These are phyloP conservation scores for Psilopsiagon aymara DNA, from an alignment of 2,113 vertebrate genomes.

Conservation along the genomic window DNA sequence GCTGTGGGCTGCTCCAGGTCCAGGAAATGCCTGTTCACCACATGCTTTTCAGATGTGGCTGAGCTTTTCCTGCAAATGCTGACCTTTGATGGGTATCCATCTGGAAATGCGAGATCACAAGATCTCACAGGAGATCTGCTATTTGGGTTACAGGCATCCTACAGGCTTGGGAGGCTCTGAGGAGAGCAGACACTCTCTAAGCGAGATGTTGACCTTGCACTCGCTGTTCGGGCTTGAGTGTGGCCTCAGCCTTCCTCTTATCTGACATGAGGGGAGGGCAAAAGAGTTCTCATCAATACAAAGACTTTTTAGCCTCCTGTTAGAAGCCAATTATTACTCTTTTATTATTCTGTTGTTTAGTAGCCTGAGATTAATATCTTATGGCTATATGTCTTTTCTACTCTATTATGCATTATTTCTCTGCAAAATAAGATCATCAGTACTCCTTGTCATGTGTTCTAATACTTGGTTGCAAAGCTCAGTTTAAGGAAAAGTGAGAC, in stretches of 20 bases:
- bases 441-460: neutral
- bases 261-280: neutral
- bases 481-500: neutral
- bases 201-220: neutral
- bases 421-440: neutral
- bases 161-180: neutral
- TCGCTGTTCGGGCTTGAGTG: neutral
- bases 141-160: neutral
- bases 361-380: neutral
- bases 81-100: neutral
- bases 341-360: neutral
- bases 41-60: neutral
- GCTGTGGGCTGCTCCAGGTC: rapidly evolving
- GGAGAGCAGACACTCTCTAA: neutral
- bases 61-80: neutral
- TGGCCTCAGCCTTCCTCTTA: neutral
- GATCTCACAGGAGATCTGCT: neutral
- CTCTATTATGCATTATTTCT: neutral
- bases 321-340: neutral
- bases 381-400: neutral
- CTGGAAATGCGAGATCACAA: rapidly evolving
- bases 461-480: neutral
- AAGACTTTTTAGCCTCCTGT: neutral
- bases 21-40: neutral
- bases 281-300: neutral